Base-by-base conservation (phyloP, 2,888 invertebrate genomes). In the Netelia melanura region DNA sequence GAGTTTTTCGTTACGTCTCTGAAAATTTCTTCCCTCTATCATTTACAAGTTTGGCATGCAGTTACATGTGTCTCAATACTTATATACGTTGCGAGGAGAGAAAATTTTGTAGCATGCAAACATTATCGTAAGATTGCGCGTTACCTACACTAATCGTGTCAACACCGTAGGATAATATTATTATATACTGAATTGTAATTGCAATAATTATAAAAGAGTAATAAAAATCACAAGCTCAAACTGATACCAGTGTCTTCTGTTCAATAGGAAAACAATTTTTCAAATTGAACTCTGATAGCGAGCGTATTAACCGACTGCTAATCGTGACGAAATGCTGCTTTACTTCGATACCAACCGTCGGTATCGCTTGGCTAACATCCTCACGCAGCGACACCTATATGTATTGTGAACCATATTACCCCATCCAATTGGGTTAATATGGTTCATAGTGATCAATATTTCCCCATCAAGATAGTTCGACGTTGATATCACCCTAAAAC, bases 151-250 rank as follows among this genome's bases (percentile, higher is more conserved):
- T 83, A 70, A 70, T 76, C 74, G 80, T 77, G 81, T 86, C 64
- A 85, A 80, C 82, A 80, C 48, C 75, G 82, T 85, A 85, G 82
- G 56, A 83, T 80, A 83, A 14, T 85, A 85, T 85, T 56, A 81
- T 81, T 80, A 82, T 83, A 89, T 89, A 87, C 88, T 71, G 77
- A 88, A 88, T 87, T 90, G 88, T 90, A 90, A 89, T 88, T 90
- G 90, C 89, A 91, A 90, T 91, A 91, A 90, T 86, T 89, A 89
- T 89, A 88, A 74, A 83, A 83, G 89, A 89, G 88, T 89, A 88
- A 91, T 89, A 89, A 90, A 90, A 89, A 30, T 30, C 87, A 86
- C 87, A 89, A 86, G 89, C 90, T 90, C 88, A 87, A 89, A 88
- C 68, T 58, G 83, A 85, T 48, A 0, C 17, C 5, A 25, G n/a